Evolutionary conservation across 2,888 invertebrate species (phyloP), one percentile per base, ranked within the genome.

Genomic region (Coelinius sp.): DNA sequence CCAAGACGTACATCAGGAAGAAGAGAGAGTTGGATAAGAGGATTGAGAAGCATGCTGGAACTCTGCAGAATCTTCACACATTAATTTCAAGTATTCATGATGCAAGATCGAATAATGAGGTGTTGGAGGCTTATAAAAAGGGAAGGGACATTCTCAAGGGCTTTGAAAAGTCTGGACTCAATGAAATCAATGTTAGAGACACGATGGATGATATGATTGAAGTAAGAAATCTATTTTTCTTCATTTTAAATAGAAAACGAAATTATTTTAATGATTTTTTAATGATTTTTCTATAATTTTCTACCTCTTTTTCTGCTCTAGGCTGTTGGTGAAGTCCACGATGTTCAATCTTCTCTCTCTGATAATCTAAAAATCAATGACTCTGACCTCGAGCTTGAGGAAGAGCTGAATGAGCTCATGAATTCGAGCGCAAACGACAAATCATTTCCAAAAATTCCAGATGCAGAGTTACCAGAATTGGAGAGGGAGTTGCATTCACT

Each of bases 141-240:
- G 94, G 94, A 0, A 89, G 93, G 0, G 89, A 91, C 76, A 92
- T 94, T 0, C 89, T 95, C 83, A 93, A 93, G 81, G 89, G 88
- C 1, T 91, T 93, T 79, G 91, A 91, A 63, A 91, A 91, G 3
- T 90, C 90, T 1, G 92, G 91, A 0, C 83, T 95, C 0, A 91
- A 91, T n/a, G 93, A 93, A 79, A 92, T 94, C 65, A 89, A 90
- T 2, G 93, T 94, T 0, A 90, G 91, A 78, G 92, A 94, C 77
- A 91, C 94, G 0, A 92, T 95, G 90, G 91, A 93, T 52, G 92
- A 94, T 78, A 88, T 95, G 64, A 91, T 91, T 80, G 94, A 95
- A 80, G 93, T 94, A 81, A 83, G 75, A 17, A 27, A 73, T 24
- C 25, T 20, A 17, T 20, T 14, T 27, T 38, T 20, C n/a, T n/a